These are phyloP conservation scores for Hypotaenidia okinawae DNA, from an alignment of 2,797 vertebrate genomes.

Conservation along the genomic window DNA sequence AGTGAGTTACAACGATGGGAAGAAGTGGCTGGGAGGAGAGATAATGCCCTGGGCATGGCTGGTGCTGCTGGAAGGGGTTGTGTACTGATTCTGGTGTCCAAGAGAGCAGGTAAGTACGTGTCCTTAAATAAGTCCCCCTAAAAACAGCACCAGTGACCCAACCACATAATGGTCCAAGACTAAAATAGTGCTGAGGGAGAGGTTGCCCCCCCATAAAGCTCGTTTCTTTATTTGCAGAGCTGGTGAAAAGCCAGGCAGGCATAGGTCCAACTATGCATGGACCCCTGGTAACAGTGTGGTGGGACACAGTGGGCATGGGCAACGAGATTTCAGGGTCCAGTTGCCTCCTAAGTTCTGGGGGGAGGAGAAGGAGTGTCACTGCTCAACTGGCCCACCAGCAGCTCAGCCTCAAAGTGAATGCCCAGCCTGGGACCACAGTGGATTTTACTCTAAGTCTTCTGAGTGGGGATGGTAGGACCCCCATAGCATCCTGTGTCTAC, in stretches of 20 bases:
- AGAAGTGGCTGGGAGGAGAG: neutral
- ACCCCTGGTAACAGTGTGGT: fast-evolving
- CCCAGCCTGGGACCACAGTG: fast-evolving
- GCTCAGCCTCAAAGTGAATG: neutral
- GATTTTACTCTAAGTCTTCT: neutral
- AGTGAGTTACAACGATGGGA: neutral
- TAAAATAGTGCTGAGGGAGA: neutral
- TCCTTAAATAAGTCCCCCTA: neutral
- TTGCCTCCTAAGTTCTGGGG: neutral
- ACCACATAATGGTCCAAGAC: fast-evolving
- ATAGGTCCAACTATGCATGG: fast-evolving
- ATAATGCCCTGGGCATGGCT: neutral
- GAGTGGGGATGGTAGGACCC: fast-evolving
- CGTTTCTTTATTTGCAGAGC: neutral
- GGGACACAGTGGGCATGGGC: neutral
- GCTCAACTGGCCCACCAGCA: neutral
- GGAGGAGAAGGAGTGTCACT: too few relatives aligned
- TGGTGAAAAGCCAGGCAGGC: neutral
- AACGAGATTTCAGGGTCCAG: neutral
- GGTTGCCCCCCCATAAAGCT: neutral
- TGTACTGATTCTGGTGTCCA: neutral
- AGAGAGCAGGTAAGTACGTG: neutral
- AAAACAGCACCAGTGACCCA: neutral
- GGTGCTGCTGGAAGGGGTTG: neutral
- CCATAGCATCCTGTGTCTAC: fast-evolving